Evolutionary conservation across 2,113 vertebrate species (phyloP), one percentile per base, ranked within the genome.

Genomic region (Guaruba guarouba): DNA sequence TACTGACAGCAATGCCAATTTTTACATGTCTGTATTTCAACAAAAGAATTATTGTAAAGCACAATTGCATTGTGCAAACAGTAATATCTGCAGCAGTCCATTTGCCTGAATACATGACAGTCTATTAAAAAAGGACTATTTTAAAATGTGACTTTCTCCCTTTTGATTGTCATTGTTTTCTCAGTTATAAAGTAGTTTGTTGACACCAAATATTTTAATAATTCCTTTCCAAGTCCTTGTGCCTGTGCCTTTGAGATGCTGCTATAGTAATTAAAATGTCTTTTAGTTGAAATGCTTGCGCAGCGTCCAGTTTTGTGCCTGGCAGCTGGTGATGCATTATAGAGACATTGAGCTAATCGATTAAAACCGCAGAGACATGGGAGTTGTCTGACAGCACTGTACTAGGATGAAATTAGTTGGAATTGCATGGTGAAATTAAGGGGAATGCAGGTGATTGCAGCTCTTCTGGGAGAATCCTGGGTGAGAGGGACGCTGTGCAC

Each of bases 351-450:
- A 97, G 98, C 98, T 99, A 99, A 99, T 99, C 98, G 98, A 99
- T 99, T 99, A 99, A 98, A 99, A 98, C 98, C 98, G 96, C 97
- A 98, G 98, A 98, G 98, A 98, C 98, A 98, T 98, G 98, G 98
- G 98, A 99, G 98, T 99, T 99, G 98, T 99, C 98, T 99, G 98
- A 99, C 98, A 98, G 98, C 98, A 98, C 97, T 98, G 98, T 98
- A 99, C 98, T 98, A 98, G 98, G 98, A 98, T 99, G 98, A 98
- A 99, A 99, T 99, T 99, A 99, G 99, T 99, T 98, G 98, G 98
- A 98, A 98, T 98, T 98, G 98, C 98, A 98, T 98, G 98, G 98
- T 98, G 97, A 98, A 98, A 98, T 98, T 98, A 98, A 97, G 97
- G 97, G 97, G 98, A 98, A 98, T 98, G 97, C 98, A 98, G 98